These are phyloP conservation scores for Puma concolor DNA, from an alignment of 2,113 vertebrate species.

Conservation along the genomic window DNA sequence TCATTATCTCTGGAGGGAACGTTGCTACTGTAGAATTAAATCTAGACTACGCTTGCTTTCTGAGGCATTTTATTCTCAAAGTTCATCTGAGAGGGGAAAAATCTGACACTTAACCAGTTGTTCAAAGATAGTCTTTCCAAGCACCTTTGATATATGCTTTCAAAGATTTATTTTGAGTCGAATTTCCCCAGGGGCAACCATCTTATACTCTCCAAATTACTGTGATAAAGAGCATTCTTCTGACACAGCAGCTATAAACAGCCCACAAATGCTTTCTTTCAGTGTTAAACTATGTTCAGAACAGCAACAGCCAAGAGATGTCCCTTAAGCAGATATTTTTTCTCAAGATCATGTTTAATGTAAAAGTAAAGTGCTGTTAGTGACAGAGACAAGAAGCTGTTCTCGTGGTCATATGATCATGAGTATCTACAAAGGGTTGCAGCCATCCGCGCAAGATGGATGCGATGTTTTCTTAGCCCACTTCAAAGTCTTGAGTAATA, in stretches of 20 bases:
- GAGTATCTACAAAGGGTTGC: background rate
- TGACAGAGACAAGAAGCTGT: slow-evolving; percentile 8
- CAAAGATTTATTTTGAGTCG: background rate
- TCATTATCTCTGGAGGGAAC: background rate
- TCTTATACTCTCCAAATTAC: background rate
- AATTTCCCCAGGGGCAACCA: background rate
- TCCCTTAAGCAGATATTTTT: slow-evolving; percentile 32
- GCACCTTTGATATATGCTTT: background rate
- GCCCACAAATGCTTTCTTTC: background rate
- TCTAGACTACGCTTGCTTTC: background rate
- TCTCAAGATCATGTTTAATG: slow-evolving; percentile 43
- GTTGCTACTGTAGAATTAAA: background rate
- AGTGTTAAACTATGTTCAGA: background rate
- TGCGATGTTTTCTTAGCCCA: background rate
- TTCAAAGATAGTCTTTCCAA: background rate
- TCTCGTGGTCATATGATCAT: background rate
- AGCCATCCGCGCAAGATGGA: background rate
- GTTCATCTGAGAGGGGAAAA: background rate
- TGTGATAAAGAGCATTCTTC: background rate
- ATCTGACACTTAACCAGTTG: background rate
- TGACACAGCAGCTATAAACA: background rate
- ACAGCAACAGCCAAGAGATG: background rate
- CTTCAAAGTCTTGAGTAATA: background rate
- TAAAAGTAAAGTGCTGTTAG: background rate
- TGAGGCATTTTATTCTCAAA: background rate